phyloP scores from a whole-genome alignment of 2,113 vertebrate species.

The Bubo bubo region DNA sequence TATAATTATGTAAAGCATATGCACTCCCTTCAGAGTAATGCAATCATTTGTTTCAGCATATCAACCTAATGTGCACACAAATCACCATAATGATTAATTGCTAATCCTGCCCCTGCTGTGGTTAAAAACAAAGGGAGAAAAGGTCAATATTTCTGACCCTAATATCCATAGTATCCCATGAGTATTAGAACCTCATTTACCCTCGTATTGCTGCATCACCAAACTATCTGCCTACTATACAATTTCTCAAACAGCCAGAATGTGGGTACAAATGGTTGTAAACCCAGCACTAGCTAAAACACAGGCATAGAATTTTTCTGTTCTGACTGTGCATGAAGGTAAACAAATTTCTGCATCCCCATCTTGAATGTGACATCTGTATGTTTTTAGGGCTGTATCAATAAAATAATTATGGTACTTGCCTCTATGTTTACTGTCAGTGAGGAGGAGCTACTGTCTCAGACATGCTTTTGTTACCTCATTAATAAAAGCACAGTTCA shows the following conservation, averaged over 20 bases:
- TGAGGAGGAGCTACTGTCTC: neutral
- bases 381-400: neutral
- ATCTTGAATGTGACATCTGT: neutral
- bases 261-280: neutral
- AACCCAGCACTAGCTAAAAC: neutral
- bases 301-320: conserved; percentile 8
- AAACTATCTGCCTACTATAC: neutral
- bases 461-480: conserved; percentile 14
- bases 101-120: neutral
- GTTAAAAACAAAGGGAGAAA: neutral
- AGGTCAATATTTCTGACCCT: neutral
- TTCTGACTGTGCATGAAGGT: neutral
- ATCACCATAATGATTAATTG: neutral
- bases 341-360: conserved; percentile 33
- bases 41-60: neutral
- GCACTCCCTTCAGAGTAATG: neutral
- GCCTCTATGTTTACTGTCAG: conserved; percentile 2
- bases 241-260: conserved; percentile 16
- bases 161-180: neutral
- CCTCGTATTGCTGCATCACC: neutral
- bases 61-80: neutral
- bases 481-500: conserved; percentile 53
- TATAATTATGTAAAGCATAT: neutral
- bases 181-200: neutral
- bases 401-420: conserved; percentile 49